phyloP scores from a whole-genome alignment of 2,113 vertebrate genomes.

The Connochaetes taurinus region DNA sequence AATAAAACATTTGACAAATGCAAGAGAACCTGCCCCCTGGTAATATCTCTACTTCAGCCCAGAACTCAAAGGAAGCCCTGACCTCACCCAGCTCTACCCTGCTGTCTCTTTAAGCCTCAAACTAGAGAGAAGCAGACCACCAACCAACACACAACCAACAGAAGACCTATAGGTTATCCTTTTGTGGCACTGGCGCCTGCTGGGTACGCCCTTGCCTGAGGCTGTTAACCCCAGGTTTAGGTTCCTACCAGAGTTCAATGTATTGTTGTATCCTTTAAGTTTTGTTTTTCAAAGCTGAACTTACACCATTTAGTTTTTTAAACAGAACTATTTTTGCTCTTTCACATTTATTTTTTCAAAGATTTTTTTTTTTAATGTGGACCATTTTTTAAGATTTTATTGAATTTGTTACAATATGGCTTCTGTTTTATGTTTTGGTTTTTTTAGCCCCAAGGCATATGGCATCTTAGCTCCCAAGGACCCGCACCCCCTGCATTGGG shows the following conservation, averaged over 20 bases:
- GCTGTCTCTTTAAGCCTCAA: neutral
- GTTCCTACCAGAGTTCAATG: neutral
- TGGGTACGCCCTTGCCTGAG: too few relatives aligned
- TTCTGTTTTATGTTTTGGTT: neutral
- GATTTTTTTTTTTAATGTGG: neutral
- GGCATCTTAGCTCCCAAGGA: neutral
- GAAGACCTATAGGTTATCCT: neutral
- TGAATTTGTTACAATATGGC: neutral
- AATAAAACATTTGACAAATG: neutral
- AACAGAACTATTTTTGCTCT: neutral
- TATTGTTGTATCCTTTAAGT: neutral
- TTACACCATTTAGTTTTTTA: neutral
- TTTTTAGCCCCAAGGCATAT: neutral
- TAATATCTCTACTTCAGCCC: neutral
- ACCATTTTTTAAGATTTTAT: neutral
- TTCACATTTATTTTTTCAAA: neutral
- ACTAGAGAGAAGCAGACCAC: neutral
- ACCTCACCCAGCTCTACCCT: neutral
- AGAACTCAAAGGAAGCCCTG: neutral
- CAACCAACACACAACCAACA: neutral
- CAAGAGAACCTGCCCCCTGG: too few relatives aligned
- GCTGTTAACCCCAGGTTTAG: neutral
- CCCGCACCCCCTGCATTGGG: fast-evolving
- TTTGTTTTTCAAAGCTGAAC: neutral
- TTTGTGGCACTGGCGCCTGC: neutral